Base-by-base conservation (phyloP, 1,140 invertebrate species). In the Lepidotrigona ventralis region DNA sequence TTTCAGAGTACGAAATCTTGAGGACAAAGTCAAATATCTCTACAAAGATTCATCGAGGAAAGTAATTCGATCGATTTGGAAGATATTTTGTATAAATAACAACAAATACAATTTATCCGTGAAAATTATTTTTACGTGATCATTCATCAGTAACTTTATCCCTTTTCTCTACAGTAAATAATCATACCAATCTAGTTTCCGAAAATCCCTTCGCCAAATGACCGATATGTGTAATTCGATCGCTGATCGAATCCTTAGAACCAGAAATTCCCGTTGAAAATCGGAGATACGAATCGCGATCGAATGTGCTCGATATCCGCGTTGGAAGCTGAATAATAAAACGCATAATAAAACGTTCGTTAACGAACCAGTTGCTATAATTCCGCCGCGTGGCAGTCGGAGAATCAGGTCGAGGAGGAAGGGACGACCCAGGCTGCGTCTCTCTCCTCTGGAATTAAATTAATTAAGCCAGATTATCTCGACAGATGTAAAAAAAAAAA, bases 321-420 rank as follows among this genome's bases (percentile, higher is more conserved):
- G 33, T 17, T 54, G 1, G 58, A 66, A 39, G 26, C 72, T 21
- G 26, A 33, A 33, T 33, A 33, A 33, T 33, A 33, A 33, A 33
- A 39, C 33, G 53, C 53, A 70, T 76, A 70, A 82, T 77, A 77
- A 82, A 82, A 81, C 33, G 80, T 81, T 81, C 72, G 72, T 68
- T 75, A 81, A 81, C 79, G 80, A 81, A 76, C 72, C 23, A 53
- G 72, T 81, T 68, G 80, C 80, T 72, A 76, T 81, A 76, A 63
- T 58, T 83, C 80, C 86, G 85, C 84, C 85, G 80, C 71, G 53
- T 68, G 68, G 82, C 51, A 68, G 86, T 81, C 81, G 39, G 83
- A 75, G 84, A 85, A 74, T 81, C 79, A 75, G 81, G 80, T 85
- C 60, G 79, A 76, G 75, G 76, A 72, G 64, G 81, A 71, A 68